Percentiles rank a stretch among this genome's conserved stretches.
These are phyloP conservation scores for Copidosoma floridanum DNA, from an alignment of 1,140 invertebrate genomes.

Conservation along the genomic window DNA sequence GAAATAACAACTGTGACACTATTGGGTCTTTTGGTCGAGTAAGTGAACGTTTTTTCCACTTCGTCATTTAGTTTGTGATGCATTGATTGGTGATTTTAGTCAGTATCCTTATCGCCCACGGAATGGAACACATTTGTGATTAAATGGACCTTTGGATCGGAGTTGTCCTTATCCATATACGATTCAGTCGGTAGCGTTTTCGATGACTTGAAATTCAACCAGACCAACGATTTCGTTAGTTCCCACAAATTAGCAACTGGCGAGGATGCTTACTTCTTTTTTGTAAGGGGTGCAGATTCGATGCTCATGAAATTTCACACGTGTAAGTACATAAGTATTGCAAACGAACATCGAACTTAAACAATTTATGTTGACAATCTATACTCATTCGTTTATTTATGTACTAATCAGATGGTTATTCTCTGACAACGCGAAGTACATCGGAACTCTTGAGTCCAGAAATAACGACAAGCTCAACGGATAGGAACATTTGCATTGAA, in stretches of 20 bases:
- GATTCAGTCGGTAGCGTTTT: no score
- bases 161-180: background rate
- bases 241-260: no score
- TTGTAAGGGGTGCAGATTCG: background rate
- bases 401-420: conserved; percentile 20
- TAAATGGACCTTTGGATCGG: conserved; percentile 5
- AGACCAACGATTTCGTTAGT: no score
- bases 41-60: no score
- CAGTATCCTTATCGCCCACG: background rate
- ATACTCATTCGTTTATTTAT: no score
- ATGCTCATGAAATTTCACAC: conserved; percentile 16
- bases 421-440: background rate
- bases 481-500: conserved; percentile 13
- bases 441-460: conserved; percentile 13
- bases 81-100: conserved; percentile 2
- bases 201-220: no score
- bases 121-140: conserved; percentile 16
- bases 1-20: no score
- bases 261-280: no score
- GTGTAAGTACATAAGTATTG: conserved; percentile 19
- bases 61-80: no score
- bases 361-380: no score
- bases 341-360: no score
- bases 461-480: background rate
- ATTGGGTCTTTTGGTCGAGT: no score